phyloP scores from a whole-genome alignment of 2,888 invertebrate species.

The Harpalus rubripes region DNA sequence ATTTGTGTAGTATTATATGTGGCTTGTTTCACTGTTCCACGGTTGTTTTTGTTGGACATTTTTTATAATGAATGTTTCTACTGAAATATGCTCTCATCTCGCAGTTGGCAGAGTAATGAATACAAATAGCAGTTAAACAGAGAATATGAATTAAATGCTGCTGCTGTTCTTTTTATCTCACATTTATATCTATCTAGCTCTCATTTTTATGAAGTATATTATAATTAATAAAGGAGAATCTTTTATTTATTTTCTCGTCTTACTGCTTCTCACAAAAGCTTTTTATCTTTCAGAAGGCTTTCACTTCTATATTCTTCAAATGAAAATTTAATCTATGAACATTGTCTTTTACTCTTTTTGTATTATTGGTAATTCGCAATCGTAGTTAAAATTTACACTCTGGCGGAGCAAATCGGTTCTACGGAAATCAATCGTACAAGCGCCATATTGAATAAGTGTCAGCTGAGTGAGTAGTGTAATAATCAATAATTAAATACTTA shows the following conservation, averaged over 20 bases:
- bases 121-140: background rate
- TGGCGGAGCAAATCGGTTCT: no score
- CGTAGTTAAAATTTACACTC: no score
- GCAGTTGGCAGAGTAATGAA: background rate
- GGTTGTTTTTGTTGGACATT: background rate
- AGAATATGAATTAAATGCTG: background rate
- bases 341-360: no score
- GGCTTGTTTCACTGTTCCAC: background rate
- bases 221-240: background rate
- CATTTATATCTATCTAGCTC: slow-evolving; percentile 6
- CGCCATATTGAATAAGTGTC: no score
- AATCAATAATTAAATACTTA: no score
- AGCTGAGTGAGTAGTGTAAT: no score
- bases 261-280: no score
- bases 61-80: background rate
- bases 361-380: no score
- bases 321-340: no score
- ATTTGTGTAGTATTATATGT: background rate
- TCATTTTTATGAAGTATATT: background rate
- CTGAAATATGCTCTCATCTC: background rate
- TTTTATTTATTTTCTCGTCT: background rate
- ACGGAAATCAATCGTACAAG: no score
- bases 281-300: no score
- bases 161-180: background rate
- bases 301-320: no score